Percentiles rank a stretch among this genome's conserved stretches.
phyloP scores from a whole-genome alignment of 2,888 invertebrate genomes.

The Oxycera nigricornis region DNA sequence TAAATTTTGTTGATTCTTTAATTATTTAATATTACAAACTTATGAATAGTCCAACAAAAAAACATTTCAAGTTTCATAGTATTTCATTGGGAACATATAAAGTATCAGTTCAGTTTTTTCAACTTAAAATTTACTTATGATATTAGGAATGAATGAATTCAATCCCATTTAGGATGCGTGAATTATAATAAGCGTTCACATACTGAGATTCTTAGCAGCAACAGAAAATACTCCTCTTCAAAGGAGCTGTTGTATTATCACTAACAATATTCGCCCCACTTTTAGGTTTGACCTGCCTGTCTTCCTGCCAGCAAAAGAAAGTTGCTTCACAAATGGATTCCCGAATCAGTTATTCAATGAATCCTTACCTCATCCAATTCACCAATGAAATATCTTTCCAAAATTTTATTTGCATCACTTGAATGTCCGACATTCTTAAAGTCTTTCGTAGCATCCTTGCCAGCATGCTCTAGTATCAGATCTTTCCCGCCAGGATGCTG shows the following conservation, averaged over 20 bases:
- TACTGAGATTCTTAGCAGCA: neutral
- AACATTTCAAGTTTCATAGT: no score
- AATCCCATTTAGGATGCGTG: no score
- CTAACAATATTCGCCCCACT: neutral
- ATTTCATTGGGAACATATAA: no score
- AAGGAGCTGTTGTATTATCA: neutral
- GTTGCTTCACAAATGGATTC: neutral
- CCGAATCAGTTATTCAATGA: neutral
- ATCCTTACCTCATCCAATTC: conserved; percentile 60
- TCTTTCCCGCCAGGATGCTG: conserved; percentile 78
- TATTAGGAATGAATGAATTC: no score
- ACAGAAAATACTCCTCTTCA: neutral
- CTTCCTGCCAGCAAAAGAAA: neutral
- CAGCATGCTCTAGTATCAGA: conserved; percentile 69
- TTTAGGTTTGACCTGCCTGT: neutral
- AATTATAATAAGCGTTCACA: no score
- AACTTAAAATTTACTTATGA: no score
- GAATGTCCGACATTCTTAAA: conserved; percentile 75
- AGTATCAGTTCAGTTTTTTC: no score
- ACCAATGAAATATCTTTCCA: conserved; percentile 72
- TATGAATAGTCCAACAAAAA: no score
- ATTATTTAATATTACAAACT: no score
- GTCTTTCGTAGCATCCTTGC: conserved; percentile 70
- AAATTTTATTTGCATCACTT: conserved; percentile 66
- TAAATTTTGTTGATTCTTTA: no score